phyloP scores from a whole-genome alignment of 2,888 invertebrate genomes.

The Pandemis cinnamomeana region DNA sequence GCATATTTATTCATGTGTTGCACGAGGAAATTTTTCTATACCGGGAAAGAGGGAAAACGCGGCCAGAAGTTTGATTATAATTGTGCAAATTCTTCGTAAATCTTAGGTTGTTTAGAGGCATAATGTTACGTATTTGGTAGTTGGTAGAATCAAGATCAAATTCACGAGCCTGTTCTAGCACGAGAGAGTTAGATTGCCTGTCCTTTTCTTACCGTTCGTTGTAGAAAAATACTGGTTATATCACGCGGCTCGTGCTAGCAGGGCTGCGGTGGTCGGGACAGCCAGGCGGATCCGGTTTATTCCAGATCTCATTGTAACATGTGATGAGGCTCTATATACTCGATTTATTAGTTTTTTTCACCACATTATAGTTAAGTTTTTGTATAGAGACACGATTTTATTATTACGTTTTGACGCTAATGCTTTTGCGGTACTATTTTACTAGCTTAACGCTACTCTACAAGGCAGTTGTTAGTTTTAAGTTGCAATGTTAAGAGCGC shows the following conservation, averaged over 20 bases:
- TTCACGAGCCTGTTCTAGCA: not conserved
- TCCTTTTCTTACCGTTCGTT: too few species aligned
- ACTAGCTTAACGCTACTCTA: constrained; percentile 45
- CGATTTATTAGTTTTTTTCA: constrained; percentile 56
- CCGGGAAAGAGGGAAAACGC: not conserved
- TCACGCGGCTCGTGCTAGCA: too few species aligned
- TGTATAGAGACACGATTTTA: constrained; percentile 70
- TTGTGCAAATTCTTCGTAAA: not conserved
- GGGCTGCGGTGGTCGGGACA: not conserved
- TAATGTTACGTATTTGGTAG: not conserved
- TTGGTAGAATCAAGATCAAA: not conserved
- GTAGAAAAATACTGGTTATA: too few species aligned
- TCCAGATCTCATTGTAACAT: constrained; percentile 73
- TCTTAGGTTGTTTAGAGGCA: not conserved
- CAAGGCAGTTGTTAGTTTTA: constrained; percentile 47
- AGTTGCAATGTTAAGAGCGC: constrained; percentile 20
- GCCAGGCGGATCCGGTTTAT: constrained; percentile 37
- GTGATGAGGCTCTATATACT: constrained; percentile 72
- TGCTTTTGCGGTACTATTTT: constrained; percentile 33
- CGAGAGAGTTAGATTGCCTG: too few species aligned
- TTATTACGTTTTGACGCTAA: constrained; percentile 57
- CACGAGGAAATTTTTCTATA: not conserved
- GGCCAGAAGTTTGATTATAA: not conserved
- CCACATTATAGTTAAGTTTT: constrained; percentile 59
- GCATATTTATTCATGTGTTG: not conserved